Conservation (phyloP, 2,113 vertebrate genomes). For the Mormyrus lacerda region DNA sequence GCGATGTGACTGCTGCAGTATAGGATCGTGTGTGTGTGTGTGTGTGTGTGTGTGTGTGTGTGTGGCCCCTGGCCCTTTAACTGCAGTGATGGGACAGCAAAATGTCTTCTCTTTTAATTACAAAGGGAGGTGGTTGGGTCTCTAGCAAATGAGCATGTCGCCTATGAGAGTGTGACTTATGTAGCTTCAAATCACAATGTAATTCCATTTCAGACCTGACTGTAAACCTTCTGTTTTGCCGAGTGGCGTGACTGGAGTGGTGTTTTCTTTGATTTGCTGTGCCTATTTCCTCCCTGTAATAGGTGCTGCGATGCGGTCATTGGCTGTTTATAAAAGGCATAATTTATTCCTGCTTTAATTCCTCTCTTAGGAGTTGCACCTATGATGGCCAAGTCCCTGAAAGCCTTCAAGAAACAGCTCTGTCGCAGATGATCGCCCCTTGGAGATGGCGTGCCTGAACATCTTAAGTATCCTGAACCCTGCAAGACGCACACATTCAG, state of each 20-base stretch:
- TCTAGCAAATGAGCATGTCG: neutral
- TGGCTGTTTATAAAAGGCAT: neutral
- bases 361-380: slow-evolving; percentile 63
- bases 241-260: too few relatives aligned
- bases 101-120: neutral
- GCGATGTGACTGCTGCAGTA: neutral
- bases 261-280: neutral
- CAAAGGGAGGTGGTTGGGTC: neutral
- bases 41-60: neutral
- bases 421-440: slow-evolving; percentile 49
- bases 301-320: neutral
- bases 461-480: neutral
- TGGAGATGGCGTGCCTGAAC: neutral
- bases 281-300: neutral
- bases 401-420: slow-evolving; percentile 62
- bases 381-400: slow-evolving; percentile 78
- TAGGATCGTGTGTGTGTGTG: neutral
- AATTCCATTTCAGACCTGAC: too few relatives aligned
- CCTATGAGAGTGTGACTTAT: neutral
- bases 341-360: neutral
- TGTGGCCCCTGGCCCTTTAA: neutral
- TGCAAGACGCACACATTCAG: neutral
- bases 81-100: neutral
- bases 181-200: neutral
- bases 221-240: too few relatives aligned